Percentiles rank a stretch among this genome's conserved stretches.
phyloP scores from a whole-genome alignment of 37 sponge, comb jelly and placozoan genomes.

The Lycopodina hypogea region DNA sequence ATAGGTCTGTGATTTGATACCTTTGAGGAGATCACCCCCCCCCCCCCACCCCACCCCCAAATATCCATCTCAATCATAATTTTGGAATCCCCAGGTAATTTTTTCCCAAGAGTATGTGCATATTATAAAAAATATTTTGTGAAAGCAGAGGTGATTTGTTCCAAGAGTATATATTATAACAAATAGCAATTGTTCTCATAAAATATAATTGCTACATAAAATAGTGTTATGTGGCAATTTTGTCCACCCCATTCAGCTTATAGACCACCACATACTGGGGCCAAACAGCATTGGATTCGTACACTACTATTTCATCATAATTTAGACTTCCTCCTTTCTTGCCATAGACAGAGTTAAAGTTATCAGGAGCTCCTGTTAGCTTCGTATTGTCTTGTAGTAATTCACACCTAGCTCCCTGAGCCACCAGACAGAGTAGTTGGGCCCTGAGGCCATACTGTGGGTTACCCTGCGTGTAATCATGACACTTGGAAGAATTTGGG shows the following conservation, averaged over 20 bases:
- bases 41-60: no score
- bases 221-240: slow-evolving; percentile 51
- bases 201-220: no score
- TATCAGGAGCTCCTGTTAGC: slow-evolving; percentile 25
- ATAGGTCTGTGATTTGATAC: no score
- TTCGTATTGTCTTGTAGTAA: slow-evolving; percentile 14
- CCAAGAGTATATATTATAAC: no score
- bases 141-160: no score
- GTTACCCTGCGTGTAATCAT: slow-evolving; percentile 73
- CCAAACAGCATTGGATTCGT: slow-evolving; percentile 22
- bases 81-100: no score
- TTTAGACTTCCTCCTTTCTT: slow-evolving; percentile 39
- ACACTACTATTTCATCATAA: slow-evolving; percentile 35
- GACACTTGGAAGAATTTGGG: slow-evolving; percentile 81
- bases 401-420: slow-evolving; percentile 42
- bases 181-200: no score
- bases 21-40: no score
- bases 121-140: no score
- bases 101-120: no score
- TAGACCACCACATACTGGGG: slow-evolving; percentile 25
- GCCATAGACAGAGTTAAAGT: slow-evolving; percentile 58
- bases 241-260: slow-evolving; percentile 53
- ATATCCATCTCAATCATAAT: no score
- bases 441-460: slow-evolving; percentile 12
- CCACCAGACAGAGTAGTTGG: slow-evolving; percentile 48